Evolutionary conservation across 2,113 vertebrate species (phyloP).

Genomic region (Mastomys coucha): DNA sequence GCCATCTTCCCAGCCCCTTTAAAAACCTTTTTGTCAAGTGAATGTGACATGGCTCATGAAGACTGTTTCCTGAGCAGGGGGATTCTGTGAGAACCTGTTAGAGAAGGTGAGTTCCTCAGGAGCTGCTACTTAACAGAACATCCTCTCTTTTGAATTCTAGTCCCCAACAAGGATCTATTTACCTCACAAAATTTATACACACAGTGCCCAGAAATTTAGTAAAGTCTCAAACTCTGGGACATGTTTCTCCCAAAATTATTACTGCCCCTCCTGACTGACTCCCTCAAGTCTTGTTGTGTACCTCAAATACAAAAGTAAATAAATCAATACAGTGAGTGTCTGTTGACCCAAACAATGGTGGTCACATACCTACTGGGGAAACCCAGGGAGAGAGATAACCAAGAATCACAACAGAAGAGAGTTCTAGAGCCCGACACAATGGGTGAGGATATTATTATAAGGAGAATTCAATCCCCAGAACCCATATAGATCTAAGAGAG

Average conservation of each 20-base stretch:
- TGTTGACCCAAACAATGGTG: background rate
- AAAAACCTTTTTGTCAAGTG: background rate
- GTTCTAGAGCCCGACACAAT: too few species aligned
- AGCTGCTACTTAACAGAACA: background rate
- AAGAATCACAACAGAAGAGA: background rate
- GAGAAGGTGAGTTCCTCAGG: background rate
- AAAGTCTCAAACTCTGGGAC: background rate
- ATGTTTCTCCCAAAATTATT: background rate
- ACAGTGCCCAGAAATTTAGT: background rate
- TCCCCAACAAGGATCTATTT: background rate
- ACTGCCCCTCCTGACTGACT: background rate
- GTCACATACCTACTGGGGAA: background rate
- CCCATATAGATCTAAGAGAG: background rate
- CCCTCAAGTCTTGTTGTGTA: background rate
- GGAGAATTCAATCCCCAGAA: background rate
- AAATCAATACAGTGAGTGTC: background rate
- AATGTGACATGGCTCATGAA: background rate
- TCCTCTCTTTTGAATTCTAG: slow-evolving; percentile 3
- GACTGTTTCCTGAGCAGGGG: background rate
- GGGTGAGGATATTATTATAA: background rate
- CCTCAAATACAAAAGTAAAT: background rate
- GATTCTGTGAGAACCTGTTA: background rate
- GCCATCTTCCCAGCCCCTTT: too few species aligned
- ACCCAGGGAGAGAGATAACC: background rate
- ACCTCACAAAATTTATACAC: background rate